phyloP scores from a whole-genome alignment of 2,888 invertebrate genomes.

The Cremastobaeus sp. region DNA sequence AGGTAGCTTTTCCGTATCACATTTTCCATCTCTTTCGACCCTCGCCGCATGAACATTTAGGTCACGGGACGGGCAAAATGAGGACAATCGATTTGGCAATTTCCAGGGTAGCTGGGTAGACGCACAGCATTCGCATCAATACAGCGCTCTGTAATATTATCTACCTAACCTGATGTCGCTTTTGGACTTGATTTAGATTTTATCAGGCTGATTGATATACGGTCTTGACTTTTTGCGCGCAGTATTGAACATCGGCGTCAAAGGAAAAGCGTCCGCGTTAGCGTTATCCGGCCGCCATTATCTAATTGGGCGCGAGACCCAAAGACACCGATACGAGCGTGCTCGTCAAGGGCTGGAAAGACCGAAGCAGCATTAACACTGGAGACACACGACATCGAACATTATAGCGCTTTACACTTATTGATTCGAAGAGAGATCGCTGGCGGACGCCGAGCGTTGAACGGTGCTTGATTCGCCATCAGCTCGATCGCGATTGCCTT shows the following conservation, averaged over 20 bases:
- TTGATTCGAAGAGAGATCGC: slow-evolving; percentile 68
- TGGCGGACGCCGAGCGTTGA: slow-evolving; percentile 57
- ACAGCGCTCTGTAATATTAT: neutral
- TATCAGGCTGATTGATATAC: no score
- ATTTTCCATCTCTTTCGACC: slow-evolving; percentile 38
- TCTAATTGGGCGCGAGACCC: no score
- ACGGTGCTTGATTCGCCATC: neutral
- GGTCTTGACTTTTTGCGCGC: no score
- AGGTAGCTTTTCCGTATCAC: slow-evolving; percentile 48
- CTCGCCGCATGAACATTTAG: slow-evolving; percentile 20
- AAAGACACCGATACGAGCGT: slow-evolving; percentile 30
- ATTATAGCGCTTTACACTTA: slow-evolving; percentile 69
- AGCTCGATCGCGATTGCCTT: slow-evolving; percentile 28
- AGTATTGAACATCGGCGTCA: no score
- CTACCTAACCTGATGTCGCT: no score
- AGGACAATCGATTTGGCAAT: slow-evolving; percentile 37
- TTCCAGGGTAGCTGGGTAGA: neutral
- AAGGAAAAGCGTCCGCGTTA: no score
- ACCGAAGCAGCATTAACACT: slow-evolving; percentile 60
- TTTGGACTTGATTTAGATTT: no score
- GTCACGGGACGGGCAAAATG: slow-evolving; percentile 1
- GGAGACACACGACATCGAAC: slow-evolving; percentile 69
- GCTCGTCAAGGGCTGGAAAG: slow-evolving; percentile 34
- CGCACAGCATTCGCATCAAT: neutral
- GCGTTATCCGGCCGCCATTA: no score